Evolutionary conservation across 2,888 invertebrate genomes (phyloP), one percentile per base, ranked within the genome.

Genomic region (Rotaria sp.): DNA sequence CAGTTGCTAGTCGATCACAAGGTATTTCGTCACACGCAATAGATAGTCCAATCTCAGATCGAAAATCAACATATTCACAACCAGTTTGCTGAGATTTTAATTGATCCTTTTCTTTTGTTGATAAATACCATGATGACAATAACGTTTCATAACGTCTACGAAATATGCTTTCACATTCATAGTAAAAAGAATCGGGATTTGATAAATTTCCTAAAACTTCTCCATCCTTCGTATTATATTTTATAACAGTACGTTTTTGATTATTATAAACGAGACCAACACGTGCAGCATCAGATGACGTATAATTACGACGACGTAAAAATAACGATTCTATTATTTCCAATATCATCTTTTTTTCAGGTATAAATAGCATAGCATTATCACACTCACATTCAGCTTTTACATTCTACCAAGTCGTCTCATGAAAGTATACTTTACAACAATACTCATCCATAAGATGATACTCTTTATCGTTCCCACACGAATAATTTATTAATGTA

Each of bases 141-240:
- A 67, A 2, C 18, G 18, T 21, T 21, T 0, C 13, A 80, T 45
- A 80, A 26, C 45, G 41, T 45, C n/a, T 45, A 21, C n/a, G 80
- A 45, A 80, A 80, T 80, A 45, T n/a, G n/a, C 45, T 80, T 45
- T 80, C 80, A 80, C 80, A 80, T 15, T n/a, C 2, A 80, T 80
- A n/a, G 45, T 80, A 80, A 24, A 80, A n/a, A 45, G 45, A 45
- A 45, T 80, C 45, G 4, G 80, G 45, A 80, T 80, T n/a, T 26
- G 80, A 45, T 41, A 80, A 1, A n/a, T 10, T n/a, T n/a, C 8
- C 3, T n/a, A 45, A 11, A 26, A 41, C 26, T 41, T 2, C 2
- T 11, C 45, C 5, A 45, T 45, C n/a, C n/a, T 80, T 21, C 0
- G 21, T 4, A 45, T 24, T n/a, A 11, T n/a, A 13, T 45, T 80